These are phyloP conservation scores for Epinephelus lanceolatus DNA, from an alignment of 2,113 vertebrate genomes.

Conservation along the genomic window DNA sequence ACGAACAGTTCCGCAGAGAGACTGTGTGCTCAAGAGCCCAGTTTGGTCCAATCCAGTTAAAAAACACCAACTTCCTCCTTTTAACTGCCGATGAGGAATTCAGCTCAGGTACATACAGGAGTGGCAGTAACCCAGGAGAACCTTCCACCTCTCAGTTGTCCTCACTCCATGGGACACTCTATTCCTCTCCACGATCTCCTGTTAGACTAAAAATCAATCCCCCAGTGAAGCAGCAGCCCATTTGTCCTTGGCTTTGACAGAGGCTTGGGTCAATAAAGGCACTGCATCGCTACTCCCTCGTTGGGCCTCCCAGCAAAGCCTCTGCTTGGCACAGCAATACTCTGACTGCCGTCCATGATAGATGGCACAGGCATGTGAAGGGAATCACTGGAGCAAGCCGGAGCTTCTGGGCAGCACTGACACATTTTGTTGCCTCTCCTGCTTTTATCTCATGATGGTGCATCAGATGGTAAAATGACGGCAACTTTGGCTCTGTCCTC, in stretches of 20 bases:
- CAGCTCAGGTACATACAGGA: constrained; percentile 23
- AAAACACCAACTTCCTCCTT: constrained; percentile 20
- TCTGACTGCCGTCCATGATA: constrained; percentile 70
- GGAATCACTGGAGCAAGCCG: constrained; percentile 58
- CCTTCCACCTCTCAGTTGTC: constrained; percentile 31
- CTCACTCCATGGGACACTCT: constrained; percentile 54
- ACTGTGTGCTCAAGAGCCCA: not conserved
- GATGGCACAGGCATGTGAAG: constrained; percentile 68
- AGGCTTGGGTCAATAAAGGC: constrained; percentile 82
- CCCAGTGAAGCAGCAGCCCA: constrained; percentile 68
- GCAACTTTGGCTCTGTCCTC: constrained; percentile 10
- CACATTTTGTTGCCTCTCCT: constrained; percentile 49
- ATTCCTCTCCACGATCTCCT: constrained; percentile 66
- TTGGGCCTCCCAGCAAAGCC: constrained; percentile 70
- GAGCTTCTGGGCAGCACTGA: constrained; percentile 42
- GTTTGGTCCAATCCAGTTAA: constrained; percentile 14
- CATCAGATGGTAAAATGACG: constrained; percentile 47
- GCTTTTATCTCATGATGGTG: constrained; percentile 42
- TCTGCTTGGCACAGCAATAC: constrained; percentile 81
- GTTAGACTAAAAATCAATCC: constrained; percentile 80
- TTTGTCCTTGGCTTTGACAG: constrained; percentile 83
- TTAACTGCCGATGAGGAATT: constrained; percentile 47
- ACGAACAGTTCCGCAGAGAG: not conserved
- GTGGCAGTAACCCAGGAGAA: constrained; percentile 16
- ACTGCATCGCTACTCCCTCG: constrained; percentile 68